Evolutionary conservation across 2,888 invertebrate genomes (phyloP), one percentile per base, ranked within the genome.

Genomic region (Orgyia antiqua): DNA sequence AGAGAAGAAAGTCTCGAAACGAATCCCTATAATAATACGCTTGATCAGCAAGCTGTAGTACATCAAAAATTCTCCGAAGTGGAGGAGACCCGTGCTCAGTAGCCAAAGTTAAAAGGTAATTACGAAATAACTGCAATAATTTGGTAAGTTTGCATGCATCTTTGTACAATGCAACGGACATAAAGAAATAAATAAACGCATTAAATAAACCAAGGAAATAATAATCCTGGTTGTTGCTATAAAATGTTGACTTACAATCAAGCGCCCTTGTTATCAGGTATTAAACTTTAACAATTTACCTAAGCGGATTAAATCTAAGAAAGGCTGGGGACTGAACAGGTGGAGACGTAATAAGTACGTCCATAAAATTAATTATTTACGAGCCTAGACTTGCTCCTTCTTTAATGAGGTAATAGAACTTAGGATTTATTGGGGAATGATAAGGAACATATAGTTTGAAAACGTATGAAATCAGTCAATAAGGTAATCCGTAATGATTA

Each of bases 291-390:
- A 50, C 45, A 50, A 50, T 45, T 45, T 34, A 30, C 39, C 35
- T 42, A 45, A 42, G 51, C 47, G 42, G 42, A 50, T 49, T 41
- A 44, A 10, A 45, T 53, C 39, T 49, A 37, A 28, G 29, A 41
- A 39, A 42, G 30, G 19, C 26, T 43, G 32, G 41, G 39, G 31
- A 41, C 26, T 39, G 35, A n/a, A n/a, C n/a, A n/a, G n/a, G n/a
- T n/a, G n/a, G n/a, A n/a, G n/a, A 46, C 46, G 49, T 56, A 43
- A 49, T 45, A 44, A 39, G 39, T 38, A 33, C 38, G 24, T 40
- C 38, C 33, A 46, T 52, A 58, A 58, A 28, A 33, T 29, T 38
- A 40, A 39, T 51, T 39, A 57, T 63, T 63, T 61, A 56, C 35
- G 50, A 53, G 37, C 42, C 34, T 45, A 34, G 19, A 13, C 24